Base-by-base conservation (phyloP, 1,140 invertebrate species). In the Penaeus indicus region DNA sequence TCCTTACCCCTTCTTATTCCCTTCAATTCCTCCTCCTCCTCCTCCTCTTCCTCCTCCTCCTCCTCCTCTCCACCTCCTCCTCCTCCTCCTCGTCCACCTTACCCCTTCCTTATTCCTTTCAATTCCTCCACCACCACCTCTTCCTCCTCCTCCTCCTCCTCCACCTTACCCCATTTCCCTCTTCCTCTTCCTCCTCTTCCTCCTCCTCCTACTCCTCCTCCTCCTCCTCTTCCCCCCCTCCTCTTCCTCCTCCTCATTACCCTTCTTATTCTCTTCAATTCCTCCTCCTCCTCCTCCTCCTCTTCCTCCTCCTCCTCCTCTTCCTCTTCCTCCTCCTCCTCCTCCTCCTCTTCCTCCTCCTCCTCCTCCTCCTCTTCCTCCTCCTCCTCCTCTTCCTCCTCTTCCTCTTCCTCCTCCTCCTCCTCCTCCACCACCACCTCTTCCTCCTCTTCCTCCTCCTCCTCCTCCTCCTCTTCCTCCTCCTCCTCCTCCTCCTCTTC, bases 401-500 rank as follows among this genome's bases (percentile, higher is more conserved):
- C n/a, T n/a, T 64, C n/a, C 63, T 16, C n/a, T n/a, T n/a, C 63
- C 63, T 64, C n/a, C 63, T 64, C 63, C 63, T 64, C n/a, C 63
- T n/a, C n/a, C 63, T 64, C 63, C 63, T 64, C n/a, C n/a, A 16
- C 63, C n/a, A 18, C n/a, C 63, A 18, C n/a, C 63, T 64, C n/a
- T 18, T n/a, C 63, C 63, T n/a, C 63, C 63, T 64, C n/a, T n/a
- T n/a, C 63, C n/a, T n/a, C 63, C n/a, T 64, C 63, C 16, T 64
- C 63, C n/a, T 64, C 63, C 63, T n/a, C 16, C n/a, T 18, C 63
- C 63, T 18, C 16, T 64, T 64, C n/a, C 63, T 64, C 63, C n/a
- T n/a, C 63, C n/a, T n/a, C n/a, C n/a, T n/a, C n/a, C 63, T 64
- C 63, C 63, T 64, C 63, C n/a, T 64, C n/a, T 64, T 64, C n/a